phyloP scores from a whole-genome alignment of 1,140 invertebrate genomes.

The Bombyx mandarina region DNA sequence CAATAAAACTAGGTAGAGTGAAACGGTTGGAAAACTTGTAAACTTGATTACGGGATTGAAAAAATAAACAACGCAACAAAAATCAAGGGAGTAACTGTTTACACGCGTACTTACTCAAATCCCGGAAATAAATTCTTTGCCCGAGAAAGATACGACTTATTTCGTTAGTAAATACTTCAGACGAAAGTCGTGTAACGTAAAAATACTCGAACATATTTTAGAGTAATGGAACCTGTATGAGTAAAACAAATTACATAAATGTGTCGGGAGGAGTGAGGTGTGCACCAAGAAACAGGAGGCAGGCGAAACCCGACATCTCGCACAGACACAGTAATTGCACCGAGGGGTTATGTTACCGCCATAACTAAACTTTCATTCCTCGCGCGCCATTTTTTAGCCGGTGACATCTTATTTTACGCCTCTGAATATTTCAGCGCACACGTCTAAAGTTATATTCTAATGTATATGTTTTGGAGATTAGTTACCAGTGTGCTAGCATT shows the following conservation, averaged over 20 bases:
- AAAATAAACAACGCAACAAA: constrained; percentile 43
- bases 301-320: constrained; percentile 6
- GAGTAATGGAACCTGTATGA: constrained; percentile 10
- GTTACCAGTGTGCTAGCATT: background rate
- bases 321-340: constrained; percentile 20
- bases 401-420: constrained; percentile 33
- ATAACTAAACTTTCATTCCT: constrained; percentile 29
- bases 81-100: constrained; percentile 38
- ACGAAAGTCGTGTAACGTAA: constrained; percentile 10
- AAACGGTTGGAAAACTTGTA: constrained; percentile 35
- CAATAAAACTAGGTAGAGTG: constrained; percentile 22
- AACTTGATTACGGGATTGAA: constrained; percentile 50
- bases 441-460: constrained; percentile 1
- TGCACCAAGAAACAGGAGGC: constrained; percentile 1
- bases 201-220: constrained; percentile 8
- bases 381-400: constrained; percentile 29
- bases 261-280: constrained; percentile 10
- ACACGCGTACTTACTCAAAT: constrained; percentile 28
- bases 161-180: constrained; percentile 15
- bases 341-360: constrained; percentile 14
- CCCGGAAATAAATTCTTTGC: constrained; percentile 24
- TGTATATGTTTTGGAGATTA: too few relatives aligned
- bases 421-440: constrained; percentile 16
- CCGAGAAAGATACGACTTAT: constrained; percentile 16
- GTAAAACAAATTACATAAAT: constrained; percentile 17